Evolutionary conservation across 2,888 invertebrate genomes (phyloP), one percentile per base, ranked within the genome.

Genomic region (Nomada fabriciana): DNA sequence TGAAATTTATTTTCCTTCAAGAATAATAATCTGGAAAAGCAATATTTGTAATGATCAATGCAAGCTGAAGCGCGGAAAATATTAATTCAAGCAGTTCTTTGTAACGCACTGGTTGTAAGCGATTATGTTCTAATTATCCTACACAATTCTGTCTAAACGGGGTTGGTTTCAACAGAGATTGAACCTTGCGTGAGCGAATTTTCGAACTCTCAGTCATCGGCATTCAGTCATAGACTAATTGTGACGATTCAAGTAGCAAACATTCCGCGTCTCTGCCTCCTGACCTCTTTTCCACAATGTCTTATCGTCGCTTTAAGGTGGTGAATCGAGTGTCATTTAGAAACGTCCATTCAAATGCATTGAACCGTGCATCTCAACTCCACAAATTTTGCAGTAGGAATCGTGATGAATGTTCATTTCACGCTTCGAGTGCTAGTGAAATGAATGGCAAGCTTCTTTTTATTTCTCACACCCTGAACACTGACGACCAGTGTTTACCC

Each of bases 191-290:
- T 20, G 43, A 63, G 50, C 9, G 18, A 50, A n/a, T 11, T 29
- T n/a, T 47, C 9, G 36, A 50, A 20, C 20, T 36, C 15, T 20
- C 36, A 47, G 15, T 23, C 57, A 42, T 47, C 59, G 43, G 36
- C 53, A 42, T 29, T 61, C 29, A 29, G 61, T 68, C 43, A 18
- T 18, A 29, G 25, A 63, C 76, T 20, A 69, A 29, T 85, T 89
- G 87, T 91, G 88, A 89, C 85, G 90, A 89, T 83, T 77, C 76
- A 73, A 77, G 85, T 82, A 74, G 80, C 87, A 86, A 88, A 89
- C 84, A 87, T 88, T 90, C 90, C 84, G 89, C 86, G 79, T 76
- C 60, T 74, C 84, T 79, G 47, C 20, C 59, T 68, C 69, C 63
- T 77, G 75, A 79, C 83, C 80, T 81, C 72, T 67, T 82, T 61